phyloP scores from a whole-genome alignment of 2,888 invertebrate species.

The Cataglyphis rosenhaueri region DNA sequence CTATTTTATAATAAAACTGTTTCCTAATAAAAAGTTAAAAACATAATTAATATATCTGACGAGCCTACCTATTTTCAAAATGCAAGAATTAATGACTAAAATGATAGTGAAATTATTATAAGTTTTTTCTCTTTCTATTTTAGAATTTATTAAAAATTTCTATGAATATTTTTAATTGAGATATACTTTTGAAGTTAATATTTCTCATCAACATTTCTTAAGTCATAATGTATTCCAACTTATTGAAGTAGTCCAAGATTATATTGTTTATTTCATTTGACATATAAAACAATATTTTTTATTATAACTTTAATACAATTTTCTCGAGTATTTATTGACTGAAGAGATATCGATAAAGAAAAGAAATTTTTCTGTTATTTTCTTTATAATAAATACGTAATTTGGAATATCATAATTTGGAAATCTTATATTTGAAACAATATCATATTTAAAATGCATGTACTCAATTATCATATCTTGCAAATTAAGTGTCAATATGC shows the following conservation, averaged over 20 bases:
- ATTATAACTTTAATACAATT: neutral
- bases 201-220: neutral
- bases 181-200: neutral
- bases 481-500: neutral
- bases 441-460: neutral
- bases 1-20: neutral
- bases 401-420: neutral
- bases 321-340: neutral
- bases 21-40: neutral
- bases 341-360: neutral
- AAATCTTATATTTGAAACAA: neutral
- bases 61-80: neutral
- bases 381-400: neutral
- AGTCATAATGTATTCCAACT: neutral
- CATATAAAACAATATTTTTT: neutral
- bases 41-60: neutral
- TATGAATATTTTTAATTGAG: neutral
- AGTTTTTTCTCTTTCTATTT: neutral
- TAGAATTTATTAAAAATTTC: neutral
- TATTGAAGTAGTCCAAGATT: neutral
- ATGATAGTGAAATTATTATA: neutral
- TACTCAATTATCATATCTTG: neutral
- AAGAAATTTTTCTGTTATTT: neutral
- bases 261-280: neutral
- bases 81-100: neutral